Base-by-base conservation (phyloP, 2,113 vertebrate genomes). In the Psilopogon haemacephalus region DNA sequence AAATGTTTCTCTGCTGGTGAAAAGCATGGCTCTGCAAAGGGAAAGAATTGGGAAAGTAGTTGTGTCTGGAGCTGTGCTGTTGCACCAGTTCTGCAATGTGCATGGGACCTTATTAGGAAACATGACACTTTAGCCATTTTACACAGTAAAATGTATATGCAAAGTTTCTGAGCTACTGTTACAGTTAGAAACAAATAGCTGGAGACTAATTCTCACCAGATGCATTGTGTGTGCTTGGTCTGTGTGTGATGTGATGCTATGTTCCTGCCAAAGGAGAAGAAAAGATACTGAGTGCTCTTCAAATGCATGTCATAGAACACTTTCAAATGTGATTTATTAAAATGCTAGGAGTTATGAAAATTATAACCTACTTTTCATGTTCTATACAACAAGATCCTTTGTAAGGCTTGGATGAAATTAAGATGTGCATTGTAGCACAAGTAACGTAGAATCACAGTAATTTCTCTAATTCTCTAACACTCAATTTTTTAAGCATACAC, bases 211-310 rank as follows among this genome's bases (percentile, higher is more conserved):
- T 88, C 12, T 86, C 81, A 28, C n/a, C 21, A 59, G 19, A 26
- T 33, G 16, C 0, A 0, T 15, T 44, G 2, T 4, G 1, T 32
- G 5, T 35, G 3, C 13, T 62, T 71, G 44, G 4, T 65, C 11
- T 64, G 3, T 44, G 37, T 35, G 7, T 67, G 17, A 16, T n/a
- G 15, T 14, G 48, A 84, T 27, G 27, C 2, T 3, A 26, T 17
- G 65, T 83, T 28, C 58, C 40, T 88, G 32, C 16, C 69, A 84
- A 64, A n/a, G 6, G 15, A 86, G 69, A 70, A 70, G 68, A 62
- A 89, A 67, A 77, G 6, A 26, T 27, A 68, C 4, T 7, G 63
- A 54, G 11, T 48, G 17, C 7, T 91, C 38, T 62, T 55, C 33
- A 38, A 58, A 44, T 19, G 10, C 18, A 55, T 72, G 10, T 26